Evolutionary conservation across 2,113 vertebrate species (phyloP).

Genomic region (Chamaetylas fuelleborni): DNA sequence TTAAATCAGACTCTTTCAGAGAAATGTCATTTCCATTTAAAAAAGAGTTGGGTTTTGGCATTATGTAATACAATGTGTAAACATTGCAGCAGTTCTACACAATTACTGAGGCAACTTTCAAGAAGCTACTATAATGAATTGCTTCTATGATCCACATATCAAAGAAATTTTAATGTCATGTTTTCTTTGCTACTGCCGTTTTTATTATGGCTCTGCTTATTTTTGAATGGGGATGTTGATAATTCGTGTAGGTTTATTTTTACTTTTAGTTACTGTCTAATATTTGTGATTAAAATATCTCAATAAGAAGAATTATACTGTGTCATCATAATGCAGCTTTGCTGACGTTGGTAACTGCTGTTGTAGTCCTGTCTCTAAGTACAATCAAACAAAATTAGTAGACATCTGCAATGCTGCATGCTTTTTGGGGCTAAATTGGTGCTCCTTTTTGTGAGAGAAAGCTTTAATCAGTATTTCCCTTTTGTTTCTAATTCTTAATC

Average conservation of each 20-base stretch:
- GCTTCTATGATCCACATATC: neutral
- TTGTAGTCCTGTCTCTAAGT: neutral
- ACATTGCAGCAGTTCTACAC: neutral
- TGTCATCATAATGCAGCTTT: slow-evolving; percentile 9
- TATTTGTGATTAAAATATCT: slow-evolving; percentile 2
- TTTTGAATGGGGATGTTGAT: neutral
- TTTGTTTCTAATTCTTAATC: neutral
- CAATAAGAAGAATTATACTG: neutral
- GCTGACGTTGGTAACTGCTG: neutral
- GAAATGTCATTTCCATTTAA: neutral
- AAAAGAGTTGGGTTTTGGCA: neutral
- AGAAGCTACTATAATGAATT: neutral
- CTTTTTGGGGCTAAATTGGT: neutral
- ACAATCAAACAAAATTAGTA: neutral
- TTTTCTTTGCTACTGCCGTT: neutral
- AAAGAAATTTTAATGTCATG: neutral
- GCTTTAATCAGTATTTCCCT: neutral
- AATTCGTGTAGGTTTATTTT: neutral
- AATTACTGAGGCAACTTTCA: neutral
- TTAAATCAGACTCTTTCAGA: neutral
- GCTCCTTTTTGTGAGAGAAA: neutral
- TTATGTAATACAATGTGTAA: neutral
- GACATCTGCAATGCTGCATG: neutral
- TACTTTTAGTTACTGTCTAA: neutral
- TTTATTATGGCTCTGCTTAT: neutral